Percentiles rank a stretch among this genome's conserved stretches.
Conservation (phyloP, 2,113 vertebrate genomes). For the Lonchura striata region DNA sequence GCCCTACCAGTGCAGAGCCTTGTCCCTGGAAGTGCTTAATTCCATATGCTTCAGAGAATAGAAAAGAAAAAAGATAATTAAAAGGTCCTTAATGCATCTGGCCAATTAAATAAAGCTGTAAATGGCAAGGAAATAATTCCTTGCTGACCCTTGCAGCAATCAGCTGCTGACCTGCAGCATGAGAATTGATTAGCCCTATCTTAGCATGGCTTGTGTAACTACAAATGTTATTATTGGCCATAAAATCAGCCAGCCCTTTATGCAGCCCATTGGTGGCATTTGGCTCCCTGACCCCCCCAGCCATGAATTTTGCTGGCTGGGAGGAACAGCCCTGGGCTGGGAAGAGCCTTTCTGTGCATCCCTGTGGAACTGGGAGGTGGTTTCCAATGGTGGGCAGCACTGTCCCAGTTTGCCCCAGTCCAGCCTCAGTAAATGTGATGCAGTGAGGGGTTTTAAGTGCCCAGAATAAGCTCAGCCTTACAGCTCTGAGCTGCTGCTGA, state of each 20-base stretch:
- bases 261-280: constrained; percentile 21
- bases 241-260: constrained; percentile 42
- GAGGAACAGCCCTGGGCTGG: fast-evolving
- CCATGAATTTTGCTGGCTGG: background rate
- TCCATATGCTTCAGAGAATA: constrained; percentile 22
- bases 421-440: background rate
- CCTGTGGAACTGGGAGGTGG: background rate
- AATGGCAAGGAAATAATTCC: constrained; percentile 62
- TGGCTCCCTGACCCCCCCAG: constrained; percentile 16
- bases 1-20: background rate
- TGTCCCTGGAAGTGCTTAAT: constrained; percentile 11
- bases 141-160: constrained; percentile 64
- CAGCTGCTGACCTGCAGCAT: constrained; percentile 65
- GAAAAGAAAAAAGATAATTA: constrained; percentile 40
- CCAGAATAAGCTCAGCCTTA: background rate
- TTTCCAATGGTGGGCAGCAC: background rate
- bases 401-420: background rate
- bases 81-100: constrained; percentile 68
- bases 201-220: constrained; percentile 40
- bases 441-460: background rate
- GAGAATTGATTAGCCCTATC: constrained; percentile 65
- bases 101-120: constrained; percentile 69
- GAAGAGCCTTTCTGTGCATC: background rate
- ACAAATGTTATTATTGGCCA: constrained; percentile 63
- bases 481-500: background rate